Evolutionary conservation across 2,797 vertebrate species (phyloP).

Genomic region (Podarcis lilfordi): DNA sequence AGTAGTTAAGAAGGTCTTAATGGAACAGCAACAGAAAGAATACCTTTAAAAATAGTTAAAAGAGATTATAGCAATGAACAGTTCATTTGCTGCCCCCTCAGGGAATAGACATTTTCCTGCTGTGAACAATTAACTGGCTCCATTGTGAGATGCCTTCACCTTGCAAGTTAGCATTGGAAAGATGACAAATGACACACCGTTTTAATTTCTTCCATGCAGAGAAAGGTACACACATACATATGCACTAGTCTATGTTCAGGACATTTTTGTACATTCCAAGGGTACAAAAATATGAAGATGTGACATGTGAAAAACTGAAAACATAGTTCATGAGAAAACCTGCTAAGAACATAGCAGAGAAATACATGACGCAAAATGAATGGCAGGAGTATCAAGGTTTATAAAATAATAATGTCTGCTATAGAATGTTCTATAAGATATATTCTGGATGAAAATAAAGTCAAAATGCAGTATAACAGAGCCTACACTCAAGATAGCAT

Average conservation of each 20-base stretch:
- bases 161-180: neutral
- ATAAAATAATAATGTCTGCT: slow-evolving; percentile 23
- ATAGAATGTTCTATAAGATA: neutral
- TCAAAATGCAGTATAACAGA: neutral
- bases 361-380: neutral
- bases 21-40: neutral
- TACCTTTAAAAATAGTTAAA: slow-evolving; percentile 42
- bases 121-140: slow-evolving; percentile 20
- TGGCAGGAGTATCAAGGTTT: neutral
- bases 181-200: neutral
- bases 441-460: neutral
- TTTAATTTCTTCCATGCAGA: slow-evolving; percentile 13
- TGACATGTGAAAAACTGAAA: neutral
- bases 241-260: neutral
- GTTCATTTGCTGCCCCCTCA: slow-evolving; percentile 41
- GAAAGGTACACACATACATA: neutral
- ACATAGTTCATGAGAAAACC: neutral
- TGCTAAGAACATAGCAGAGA: neutral
- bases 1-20: slow-evolving; percentile 25
- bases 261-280: neutral
- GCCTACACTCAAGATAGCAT: neutral
- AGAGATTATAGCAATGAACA: slow-evolving; percentile 42
- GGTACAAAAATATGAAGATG: neutral
- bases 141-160: slow-evolving; percentile 4
- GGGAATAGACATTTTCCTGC: slow-evolving; percentile 31